phyloP scores from a whole-genome alignment of 2,113 vertebrate genomes.

The Romanogobio albipinnatus region DNA sequence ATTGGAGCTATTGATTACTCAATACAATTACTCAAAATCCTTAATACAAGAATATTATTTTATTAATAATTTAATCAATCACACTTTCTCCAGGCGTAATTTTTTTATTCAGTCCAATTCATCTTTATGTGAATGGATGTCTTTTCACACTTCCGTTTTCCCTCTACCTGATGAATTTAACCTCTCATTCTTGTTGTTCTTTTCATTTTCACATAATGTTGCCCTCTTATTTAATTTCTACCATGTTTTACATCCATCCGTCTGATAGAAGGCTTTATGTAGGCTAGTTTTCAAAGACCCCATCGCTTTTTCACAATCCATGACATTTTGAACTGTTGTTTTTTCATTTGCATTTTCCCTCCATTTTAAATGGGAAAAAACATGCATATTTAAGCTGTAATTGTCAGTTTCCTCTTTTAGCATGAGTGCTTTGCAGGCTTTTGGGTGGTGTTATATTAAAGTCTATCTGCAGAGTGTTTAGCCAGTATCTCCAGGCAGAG shows the following conservation, averaged over 20 bases:
- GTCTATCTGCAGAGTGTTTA: constrained; percentile 18
- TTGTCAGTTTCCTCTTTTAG: constrained; percentile 13
- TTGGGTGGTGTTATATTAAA: constrained; percentile 2
- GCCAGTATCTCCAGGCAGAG: constrained; percentile 12
- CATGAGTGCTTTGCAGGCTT: background rate
- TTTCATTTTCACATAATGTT: background rate
- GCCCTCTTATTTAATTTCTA: background rate
- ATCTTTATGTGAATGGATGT: background rate
- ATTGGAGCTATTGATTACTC: background rate
- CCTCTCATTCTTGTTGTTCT: background rate
- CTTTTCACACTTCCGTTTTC: background rate
- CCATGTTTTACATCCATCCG: constrained; percentile 16
- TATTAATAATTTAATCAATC: too few species aligned
- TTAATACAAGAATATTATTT: too few species aligned
- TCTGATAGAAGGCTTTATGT: background rate
- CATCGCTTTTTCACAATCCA: background rate
- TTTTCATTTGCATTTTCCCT: constrained; percentile 17
- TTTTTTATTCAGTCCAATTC: background rate
- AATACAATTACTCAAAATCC: too few species aligned
- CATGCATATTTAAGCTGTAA: constrained; percentile 18
- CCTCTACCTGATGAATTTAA: background rate
- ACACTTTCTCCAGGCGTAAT: background rate
- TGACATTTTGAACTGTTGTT: background rate
- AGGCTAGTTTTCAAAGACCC: background rate
- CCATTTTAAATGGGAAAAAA: background rate